Evolutionary conservation across 2,888 invertebrate species (phyloP), one percentile per base, ranked within the genome.

Genomic region (Buathra laborator): DNA sequence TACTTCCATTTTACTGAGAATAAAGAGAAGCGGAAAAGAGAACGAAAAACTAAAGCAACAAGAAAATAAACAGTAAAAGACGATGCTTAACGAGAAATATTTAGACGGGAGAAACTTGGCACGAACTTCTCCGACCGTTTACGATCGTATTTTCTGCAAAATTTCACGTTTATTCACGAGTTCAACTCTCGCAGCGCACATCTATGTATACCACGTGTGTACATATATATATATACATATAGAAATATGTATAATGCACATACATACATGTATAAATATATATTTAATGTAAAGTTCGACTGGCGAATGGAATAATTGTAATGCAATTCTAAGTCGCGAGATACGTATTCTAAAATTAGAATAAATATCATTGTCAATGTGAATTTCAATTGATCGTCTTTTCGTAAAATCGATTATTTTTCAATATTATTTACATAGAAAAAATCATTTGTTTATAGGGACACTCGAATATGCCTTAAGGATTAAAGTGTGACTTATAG

Each of bases 131-230:
- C 44, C 46, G 75, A 80, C 70, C 64, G 51, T 66, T 71, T 77
- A 70, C 19, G 51, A 72, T 37, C 37, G 66, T 67, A 66, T 53
- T 53, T 81, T 59, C 56, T 29, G 76, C 51, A 51, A 68, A 81
- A 77, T 64, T 68, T 78, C 77, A 77, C 68, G 46, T 51, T n/a
- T 37, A 66, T 53, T 67, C 75, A 53, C 77, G 19, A 59, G 51
- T 74, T 56, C 51, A 51, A 81, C 77, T 67, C 84, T 81, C 77
- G 81, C 85, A 86, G 78, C 66, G 72, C 46, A 81, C 74, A 78
- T 56, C 46, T 67, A 75, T 83, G 81, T 78, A 74, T 77, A 71
- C 51, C 70, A 71, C 66, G 71, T 67, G 62, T 77, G 43, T 67
- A 64, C 64, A 71, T 79, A 48, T 37, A 16, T 51, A 79, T 72